Evolutionary conservation across 2,797 vertebrate species (phyloP), one percentile per base, ranked within the genome.

Genomic region (Gephyroberyx darwinii): DNA sequence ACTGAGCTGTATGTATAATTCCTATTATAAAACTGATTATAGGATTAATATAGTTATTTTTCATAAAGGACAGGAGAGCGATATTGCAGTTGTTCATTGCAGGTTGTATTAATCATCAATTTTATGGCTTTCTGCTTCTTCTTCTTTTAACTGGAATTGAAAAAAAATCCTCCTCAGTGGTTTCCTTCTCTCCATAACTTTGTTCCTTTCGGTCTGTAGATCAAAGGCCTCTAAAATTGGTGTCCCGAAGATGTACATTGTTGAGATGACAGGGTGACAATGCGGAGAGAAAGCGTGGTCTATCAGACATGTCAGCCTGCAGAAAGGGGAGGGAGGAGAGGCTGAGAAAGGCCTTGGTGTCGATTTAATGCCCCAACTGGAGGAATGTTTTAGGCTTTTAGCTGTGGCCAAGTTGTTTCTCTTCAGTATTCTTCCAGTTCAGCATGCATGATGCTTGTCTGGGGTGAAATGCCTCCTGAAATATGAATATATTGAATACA

Each of bases 121-220:
- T 85, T 85, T 84, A 63, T 83, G 75, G 68, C 78, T 79, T 82
- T 83, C 54, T 71, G 60, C 62, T 72, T 86, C 86, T 78, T 77
- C 19, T 72, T 86, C 86, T 78, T 77, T 9, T 13, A 22, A 12
- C 51, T 22, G 51, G 16, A 3, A 16, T 5, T 9, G 19, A 51
- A 20, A 13, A 80, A 84, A 88, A 87, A 84, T 87, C 76, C 87
- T 91, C 70, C 84, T 81, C 52, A 70, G 74, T 79, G 79, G 82
- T 80, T 81, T 65, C 76, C 91, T 92, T 89, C 91, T 93, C 90
- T 89, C 85, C 89, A 91, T 92, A 94, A 95, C 94, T 93, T 94
- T 93, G 94, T 94, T 94, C 92, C 95, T 94, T 95, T 95, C 91
- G 94, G 94, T 95, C 93, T 91, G 93, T 91, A 94, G 95, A 98